Conservation (phyloP, 2,113 vertebrate species). For the Rhabdornis inornatus region DNA sequence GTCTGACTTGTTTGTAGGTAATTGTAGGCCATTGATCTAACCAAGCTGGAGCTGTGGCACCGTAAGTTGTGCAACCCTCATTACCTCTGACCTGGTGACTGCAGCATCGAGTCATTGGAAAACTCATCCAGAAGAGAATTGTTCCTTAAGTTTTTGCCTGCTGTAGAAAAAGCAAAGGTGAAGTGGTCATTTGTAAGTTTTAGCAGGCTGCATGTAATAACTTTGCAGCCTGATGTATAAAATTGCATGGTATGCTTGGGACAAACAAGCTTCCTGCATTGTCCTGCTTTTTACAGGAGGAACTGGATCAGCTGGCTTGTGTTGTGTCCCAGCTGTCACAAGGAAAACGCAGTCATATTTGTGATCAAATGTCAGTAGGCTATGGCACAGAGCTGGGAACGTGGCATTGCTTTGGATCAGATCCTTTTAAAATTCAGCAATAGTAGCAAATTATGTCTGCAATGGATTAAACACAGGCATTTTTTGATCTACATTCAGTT, state of each 20-base stretch:
- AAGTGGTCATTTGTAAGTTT: constrained; percentile 35
- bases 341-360: constrained; percentile 62
- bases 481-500: constrained; percentile 68
- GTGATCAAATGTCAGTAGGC: constrained; percentile 74
- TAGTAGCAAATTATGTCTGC: constrained; percentile 70
- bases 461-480: constrained; percentile 70
- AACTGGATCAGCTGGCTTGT: constrained; percentile 59
- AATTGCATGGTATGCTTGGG: neutral
- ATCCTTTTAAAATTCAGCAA: constrained; percentile 74
- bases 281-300: constrained; percentile 22
- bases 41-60: constrained; percentile 40
- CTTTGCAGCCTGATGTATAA: neutral
- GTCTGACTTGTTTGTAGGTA: constrained; percentile 78
- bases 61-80: constrained; percentile 51
- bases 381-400: constrained; percentile 63
- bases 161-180: constrained; percentile 35
- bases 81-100: constrained; percentile 69
- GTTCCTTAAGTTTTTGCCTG: constrained; percentile 24
- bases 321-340: constrained; percentile 66
- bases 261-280: constrained; percentile 21
- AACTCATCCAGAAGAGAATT: constrained; percentile 47
- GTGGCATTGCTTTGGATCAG: constrained; percentile 67
- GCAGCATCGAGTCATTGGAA: constrained; percentile 28
- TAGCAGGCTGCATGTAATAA: neutral
- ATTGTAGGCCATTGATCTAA: constrained; percentile 79